Conservation (phyloP, 2,888 invertebrate species). For the Priocnemis perturbator region DNA sequence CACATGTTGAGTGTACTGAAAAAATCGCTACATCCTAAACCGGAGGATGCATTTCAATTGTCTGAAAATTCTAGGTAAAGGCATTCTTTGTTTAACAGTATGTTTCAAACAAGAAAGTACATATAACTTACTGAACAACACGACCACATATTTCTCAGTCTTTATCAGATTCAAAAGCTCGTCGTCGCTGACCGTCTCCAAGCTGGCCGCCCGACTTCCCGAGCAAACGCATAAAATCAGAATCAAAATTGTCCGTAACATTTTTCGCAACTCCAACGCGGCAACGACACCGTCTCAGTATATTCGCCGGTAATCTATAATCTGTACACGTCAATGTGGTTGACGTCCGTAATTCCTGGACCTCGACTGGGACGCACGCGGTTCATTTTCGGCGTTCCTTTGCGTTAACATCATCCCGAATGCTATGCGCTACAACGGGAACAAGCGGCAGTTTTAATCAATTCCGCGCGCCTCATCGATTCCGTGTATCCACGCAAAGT, state of each 20-base stretch:
- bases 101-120: too few species aligned
- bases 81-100: too few species aligned
- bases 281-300: constrained; percentile 29
- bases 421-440: too few species aligned
- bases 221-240: constrained; percentile 40
- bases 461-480: too few species aligned
- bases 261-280: constrained; percentile 28
- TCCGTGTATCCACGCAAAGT: too few species aligned
- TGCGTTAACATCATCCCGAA: too few species aligned
- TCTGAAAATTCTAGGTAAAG: too few species aligned
- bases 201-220: constrained; percentile 45
- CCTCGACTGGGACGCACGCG: not conserved
- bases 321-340: constrained; percentile 42
- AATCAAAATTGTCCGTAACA: constrained; percentile 45
- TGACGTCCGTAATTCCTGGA: constrained; percentile 6
- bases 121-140: constrained; percentile 85
- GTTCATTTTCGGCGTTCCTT: constrained; percentile 6
- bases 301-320: constrained; percentile 29
- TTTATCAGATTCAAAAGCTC: constrained; percentile 86
- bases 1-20: not conserved
- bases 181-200: constrained; percentile 85
- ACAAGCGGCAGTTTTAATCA: too few species aligned
- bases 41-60: too few species aligned
- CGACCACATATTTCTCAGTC: constrained; percentile 87
- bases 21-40: constrained; percentile 6